Evolutionary conservation across 35 echinoderm and acorn worm genomes (phyloP).

Genomic region (Antedon bifida): DNA sequence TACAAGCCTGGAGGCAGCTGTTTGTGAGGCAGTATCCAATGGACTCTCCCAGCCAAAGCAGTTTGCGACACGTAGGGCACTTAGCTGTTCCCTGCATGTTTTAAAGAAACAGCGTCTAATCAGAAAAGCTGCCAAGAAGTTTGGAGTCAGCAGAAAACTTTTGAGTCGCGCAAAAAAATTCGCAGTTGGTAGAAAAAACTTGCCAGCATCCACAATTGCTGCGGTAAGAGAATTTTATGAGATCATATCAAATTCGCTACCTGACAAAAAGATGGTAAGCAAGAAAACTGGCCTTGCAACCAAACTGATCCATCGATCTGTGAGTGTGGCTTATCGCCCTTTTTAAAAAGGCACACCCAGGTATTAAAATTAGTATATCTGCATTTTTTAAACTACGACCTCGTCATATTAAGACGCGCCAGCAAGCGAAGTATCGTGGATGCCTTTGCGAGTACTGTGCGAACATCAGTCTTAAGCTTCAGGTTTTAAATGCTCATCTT

Average conservation of each 20-base stretch:
- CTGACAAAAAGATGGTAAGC: too few relatives aligned
- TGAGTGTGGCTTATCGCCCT: background rate
- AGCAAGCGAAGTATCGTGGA: constrained; percentile 7
- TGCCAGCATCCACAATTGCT: too few relatives aligned
- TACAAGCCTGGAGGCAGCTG: too few relatives aligned
- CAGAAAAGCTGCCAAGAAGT: too few relatives aligned
- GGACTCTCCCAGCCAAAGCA: background rate
- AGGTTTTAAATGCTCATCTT: background rate
- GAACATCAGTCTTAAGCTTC: too few relatives aligned
- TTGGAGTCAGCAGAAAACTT: background rate
- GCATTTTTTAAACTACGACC: constrained; percentile 14
- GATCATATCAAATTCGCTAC: too few relatives aligned
- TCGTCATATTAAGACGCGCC: constrained; percentile 1
- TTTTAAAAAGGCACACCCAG: background rate
- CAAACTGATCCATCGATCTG: constrained; percentile 5
- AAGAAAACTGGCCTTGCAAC: constrained; percentile 6
- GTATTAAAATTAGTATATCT: background rate
- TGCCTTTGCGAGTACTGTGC: constrained; percentile 22
- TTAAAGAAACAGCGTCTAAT: background rate
- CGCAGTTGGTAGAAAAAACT: background rate
- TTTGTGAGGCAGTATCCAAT: background rate
- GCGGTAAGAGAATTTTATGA: too few relatives aligned
- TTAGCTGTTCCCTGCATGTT: background rate
- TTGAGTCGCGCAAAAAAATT: too few relatives aligned
- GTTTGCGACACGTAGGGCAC: background rate